Percentiles rank a stretch among this genome's conserved stretches.
phyloP scores from a whole-genome alignment of 2,888 invertebrate species.

The Salticus scenicus region DNA sequence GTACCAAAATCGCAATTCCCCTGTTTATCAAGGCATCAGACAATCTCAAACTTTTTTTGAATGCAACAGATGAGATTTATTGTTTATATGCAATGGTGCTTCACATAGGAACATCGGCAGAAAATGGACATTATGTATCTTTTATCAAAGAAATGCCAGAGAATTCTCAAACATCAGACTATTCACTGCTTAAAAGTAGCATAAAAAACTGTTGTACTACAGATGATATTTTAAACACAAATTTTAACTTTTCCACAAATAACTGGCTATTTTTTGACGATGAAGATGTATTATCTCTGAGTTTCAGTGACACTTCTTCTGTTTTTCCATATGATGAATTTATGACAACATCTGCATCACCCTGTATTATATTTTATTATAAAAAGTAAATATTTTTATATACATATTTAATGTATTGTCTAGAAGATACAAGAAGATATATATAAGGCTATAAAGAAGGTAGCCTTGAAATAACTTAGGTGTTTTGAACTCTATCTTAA shows the following conservation, averaged over 20 bases:
- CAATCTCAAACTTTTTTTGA: constrained; percentile 40
- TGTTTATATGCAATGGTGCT: constrained; percentile 57
- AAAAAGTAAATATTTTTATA: too few relatives aligned
- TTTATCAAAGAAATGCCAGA: constrained; percentile 33
- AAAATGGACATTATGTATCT: constrained; percentile 53
- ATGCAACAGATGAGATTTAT: constrained; percentile 30
- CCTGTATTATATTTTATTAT: constrained; percentile 59
- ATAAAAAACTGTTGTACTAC: constrained; percentile 41
- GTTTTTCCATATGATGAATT: constrained; percentile 53
- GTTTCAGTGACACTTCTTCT: constrained; percentile 34
- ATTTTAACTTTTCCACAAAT: not conserved
- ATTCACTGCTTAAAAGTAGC: not conserved
- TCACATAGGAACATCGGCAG: constrained; percentile 47
- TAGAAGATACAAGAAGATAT: too few relatives aligned
- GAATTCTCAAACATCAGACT: constrained; percentile 3
- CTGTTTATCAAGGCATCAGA: constrained; percentile 26
- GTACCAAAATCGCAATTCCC: constrained; percentile 46
- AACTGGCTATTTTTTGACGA: constrained; percentile 62
- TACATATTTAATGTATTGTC: too few relatives aligned
- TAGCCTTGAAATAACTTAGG: too few relatives aligned
- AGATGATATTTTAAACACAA: constrained; percentile 40
- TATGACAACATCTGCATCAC: constrained; percentile 46
- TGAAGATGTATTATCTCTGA: constrained; percentile 37
- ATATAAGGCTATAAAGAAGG: too few relatives aligned
- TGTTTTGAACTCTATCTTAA: too few relatives aligned